Conservation (phyloP, 2,113 vertebrate species). For the Suncus etruscus region DNA sequence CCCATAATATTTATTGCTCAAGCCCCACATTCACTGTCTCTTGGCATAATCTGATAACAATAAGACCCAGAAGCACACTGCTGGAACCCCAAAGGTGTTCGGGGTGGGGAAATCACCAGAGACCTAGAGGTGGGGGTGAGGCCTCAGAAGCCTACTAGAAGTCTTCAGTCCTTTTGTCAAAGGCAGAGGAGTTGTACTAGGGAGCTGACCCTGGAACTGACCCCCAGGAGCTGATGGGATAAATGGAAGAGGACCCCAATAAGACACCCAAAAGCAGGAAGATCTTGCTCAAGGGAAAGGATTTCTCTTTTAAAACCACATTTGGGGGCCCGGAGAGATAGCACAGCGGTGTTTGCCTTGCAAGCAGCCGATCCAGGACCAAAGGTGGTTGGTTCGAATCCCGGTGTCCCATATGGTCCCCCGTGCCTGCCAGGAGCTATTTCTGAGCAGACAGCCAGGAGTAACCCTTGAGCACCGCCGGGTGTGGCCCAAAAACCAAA, state of each 20-base stretch:
- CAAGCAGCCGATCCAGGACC: no score
- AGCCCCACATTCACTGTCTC: background rate
- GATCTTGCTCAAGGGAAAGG: background rate
- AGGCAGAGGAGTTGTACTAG: background rate
- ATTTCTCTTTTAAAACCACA: background rate
- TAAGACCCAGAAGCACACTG: background rate
- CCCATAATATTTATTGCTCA: no score
- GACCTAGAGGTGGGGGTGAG: background rate
- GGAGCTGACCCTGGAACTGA: no score
- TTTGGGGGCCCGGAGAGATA: background rate
- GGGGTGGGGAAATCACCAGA: background rate
- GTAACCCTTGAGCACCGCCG: no score
- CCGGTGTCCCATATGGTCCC: no score
- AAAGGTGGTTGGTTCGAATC: no score
- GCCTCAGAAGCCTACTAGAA: background rate
- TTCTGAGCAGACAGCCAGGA: no score
- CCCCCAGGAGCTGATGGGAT: background rate
- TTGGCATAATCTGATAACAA: background rate
- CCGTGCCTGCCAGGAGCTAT: no score
- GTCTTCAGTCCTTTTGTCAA: background rate
- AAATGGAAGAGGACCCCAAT: background rate
- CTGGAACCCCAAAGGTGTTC: background rate
- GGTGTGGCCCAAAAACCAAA: no score
- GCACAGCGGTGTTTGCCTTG: no score
- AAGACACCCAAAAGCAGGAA: background rate